A percentile compares a stretch with the other conserved stretches of the same genome.
Evolutionary conservation across 2,113 vertebrate genomes (phyloP).

Genomic region (Accipiter cooperii): DNA sequence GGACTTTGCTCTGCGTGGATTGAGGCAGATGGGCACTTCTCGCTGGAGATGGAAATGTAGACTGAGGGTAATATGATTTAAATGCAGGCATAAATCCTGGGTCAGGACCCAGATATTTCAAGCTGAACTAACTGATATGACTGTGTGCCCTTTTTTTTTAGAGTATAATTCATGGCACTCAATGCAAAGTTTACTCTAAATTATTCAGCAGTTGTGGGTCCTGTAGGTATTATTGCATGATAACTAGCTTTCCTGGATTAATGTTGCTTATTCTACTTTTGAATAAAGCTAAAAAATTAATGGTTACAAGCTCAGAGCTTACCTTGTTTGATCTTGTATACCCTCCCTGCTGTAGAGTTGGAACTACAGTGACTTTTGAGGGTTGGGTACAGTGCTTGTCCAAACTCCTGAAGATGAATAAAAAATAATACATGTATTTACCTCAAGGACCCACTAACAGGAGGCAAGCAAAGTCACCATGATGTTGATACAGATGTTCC

Average conservation of each 20-base stretch:
- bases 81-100: neutral
- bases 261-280: constrained; percentile 25
- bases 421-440: constrained; percentile 15
- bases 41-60: neutral
- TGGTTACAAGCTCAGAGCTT: constrained; percentile 34
- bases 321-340: constrained; percentile 20
- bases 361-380: neutral
- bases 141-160: neutral
- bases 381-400: neutral
- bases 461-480: neutral
- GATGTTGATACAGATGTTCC: constrained; percentile 1
- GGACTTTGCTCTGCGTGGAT: neutral
- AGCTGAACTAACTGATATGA: neutral
- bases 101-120: neutral
- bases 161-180: neutral
- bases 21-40: constrained; percentile 1
- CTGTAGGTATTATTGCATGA: neutral
- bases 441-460: constrained; percentile 6
- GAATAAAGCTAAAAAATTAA: constrained; percentile 47
- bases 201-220: constrained; percentile 19
- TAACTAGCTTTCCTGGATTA: constrained; percentile 15
- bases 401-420: constrained; percentile 6
- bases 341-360: neutral
- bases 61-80: neutral
- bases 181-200: constrained; percentile 12